phyloP scores from a whole-genome alignment of 2,888 invertebrate species.

The Cenopis cana region DNA sequence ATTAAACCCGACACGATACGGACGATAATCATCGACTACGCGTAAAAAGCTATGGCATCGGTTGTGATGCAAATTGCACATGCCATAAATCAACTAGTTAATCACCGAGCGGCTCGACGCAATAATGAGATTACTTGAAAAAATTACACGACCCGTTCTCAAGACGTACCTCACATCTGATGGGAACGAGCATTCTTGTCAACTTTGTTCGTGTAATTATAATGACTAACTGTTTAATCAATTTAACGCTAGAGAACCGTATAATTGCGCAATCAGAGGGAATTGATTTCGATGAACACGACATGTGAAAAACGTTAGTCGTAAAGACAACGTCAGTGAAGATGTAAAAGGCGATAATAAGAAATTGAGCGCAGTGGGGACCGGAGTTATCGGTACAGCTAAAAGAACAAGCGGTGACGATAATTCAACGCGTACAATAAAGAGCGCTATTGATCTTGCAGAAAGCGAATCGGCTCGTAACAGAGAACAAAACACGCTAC shows the following conservation, averaged over 20 bases:
- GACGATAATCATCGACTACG: constrained; percentile 81
- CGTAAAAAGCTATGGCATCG: constrained; percentile 80
- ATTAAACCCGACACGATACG: constrained; percentile 83
- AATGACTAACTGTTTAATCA: constrained; percentile 45
- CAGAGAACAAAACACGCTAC: constrained; percentile 84
- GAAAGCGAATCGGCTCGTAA: constrained; percentile 83
- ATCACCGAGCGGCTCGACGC: constrained; percentile 77
- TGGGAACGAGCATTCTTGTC: constrained; percentile 64
- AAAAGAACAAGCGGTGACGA: constrained; percentile 73
- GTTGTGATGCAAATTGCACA: constrained; percentile 82
- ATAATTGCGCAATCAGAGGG: constrained; percentile 27
- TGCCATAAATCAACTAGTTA: constrained; percentile 83
- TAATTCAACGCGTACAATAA: constrained; percentile 80
- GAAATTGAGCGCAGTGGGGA: constrained; percentile 68
- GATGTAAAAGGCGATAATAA: constrained; percentile 78
- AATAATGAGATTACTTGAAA: constrained; percentile 83
- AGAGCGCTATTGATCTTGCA: constrained; percentile 82
- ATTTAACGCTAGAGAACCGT: constrained; percentile 46
- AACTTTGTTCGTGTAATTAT: constrained; percentile 52
- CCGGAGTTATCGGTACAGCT: constrained; percentile 72
- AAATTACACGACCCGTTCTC: constrained; percentile 68
- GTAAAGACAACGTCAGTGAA: constrained; percentile 62
- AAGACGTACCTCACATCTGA: constrained; percentile 55
- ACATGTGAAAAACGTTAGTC: constrained; percentile 61
- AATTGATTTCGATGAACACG: constrained; percentile 49